Evolutionary conservation across 2,797 vertebrate genomes (phyloP), one percentile per base, ranked within the genome.

Genomic region (Pitangus sulphuratus): DNA sequence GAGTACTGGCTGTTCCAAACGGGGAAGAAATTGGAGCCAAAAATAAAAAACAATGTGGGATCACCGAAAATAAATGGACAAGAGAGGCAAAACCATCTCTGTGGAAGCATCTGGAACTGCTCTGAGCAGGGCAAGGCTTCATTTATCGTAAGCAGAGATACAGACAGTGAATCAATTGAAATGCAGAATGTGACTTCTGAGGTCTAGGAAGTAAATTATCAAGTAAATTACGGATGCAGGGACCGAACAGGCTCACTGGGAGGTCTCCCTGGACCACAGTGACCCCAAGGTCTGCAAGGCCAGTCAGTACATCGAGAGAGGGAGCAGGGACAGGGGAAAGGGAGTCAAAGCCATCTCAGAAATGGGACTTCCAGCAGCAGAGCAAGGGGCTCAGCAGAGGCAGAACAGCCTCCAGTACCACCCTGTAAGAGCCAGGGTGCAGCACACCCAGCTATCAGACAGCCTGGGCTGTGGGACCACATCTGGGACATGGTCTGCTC

Each of bases 381-480:
- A 61, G 45, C 39, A 62, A 62, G 64, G 2, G 28, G 12, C 2
- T 66, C 31, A 54, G 64, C 39, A 35, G 54, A 35, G 76, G 42
- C 60, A 83, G 44, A 70, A 37, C 9, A 83, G 86, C 26, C 22
- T 21, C 35, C 71, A 56, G 56, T 5, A 42, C 1, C 40, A 22
- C 33, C 19, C 20, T 7, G 12, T 3, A 4, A 21, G 30, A 31
- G 25, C 39, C 24, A 19, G 2, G 10, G 37, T 2, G 28, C 62
- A 77, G 40, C 62, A 60, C 69, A 45, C 1, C 1, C 3, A 48
- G 26, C 33, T 47, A 8, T 1, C 31, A 25, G 26, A 26, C 18
- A 21, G 24, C 0, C 54, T 31, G 56, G 20, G 42, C 6, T 0
- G 2, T 1, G 21, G 8, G 6, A 11, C 40, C 68, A 48, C 53